These are phyloP conservation scores for Drosophila parthenogenetica DNA, from an alignment of 2,888 invertebrate genomes.

Conservation along the genomic window DNA sequence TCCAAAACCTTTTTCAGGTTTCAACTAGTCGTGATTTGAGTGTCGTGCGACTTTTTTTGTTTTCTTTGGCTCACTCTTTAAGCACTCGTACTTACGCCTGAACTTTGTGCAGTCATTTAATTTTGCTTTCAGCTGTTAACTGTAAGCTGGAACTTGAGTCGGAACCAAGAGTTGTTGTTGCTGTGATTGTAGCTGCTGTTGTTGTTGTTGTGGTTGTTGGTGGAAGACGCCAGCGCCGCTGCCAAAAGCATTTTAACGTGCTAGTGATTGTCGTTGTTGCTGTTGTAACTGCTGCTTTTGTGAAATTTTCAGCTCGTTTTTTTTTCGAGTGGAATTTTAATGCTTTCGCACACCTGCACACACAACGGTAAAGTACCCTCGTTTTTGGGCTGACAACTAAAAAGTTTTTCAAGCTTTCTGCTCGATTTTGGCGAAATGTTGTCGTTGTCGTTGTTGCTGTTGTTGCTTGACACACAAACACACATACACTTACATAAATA, in stretches of 20 bases:
- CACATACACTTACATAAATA: conserved; percentile 1
- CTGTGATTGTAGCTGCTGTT: background rate
- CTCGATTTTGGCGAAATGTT: conserved; percentile 55
- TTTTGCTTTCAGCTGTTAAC: conserved; percentile 71
- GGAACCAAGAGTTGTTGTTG: conserved; percentile 25
- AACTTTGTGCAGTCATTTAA: conserved; percentile 79
- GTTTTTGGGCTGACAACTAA: conserved; percentile 72
- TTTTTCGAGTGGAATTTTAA: conserved; percentile 77
- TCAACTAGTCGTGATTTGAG: conserved; percentile 75
- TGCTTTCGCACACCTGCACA: conserved; percentile 80
- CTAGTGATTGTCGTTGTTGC: conserved; percentile 29
- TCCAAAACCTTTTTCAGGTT: conserved; percentile 67
- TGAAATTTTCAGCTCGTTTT: conserved; percentile 60
- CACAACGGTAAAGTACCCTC: conserved; percentile 75
- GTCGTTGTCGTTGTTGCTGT: conserved; percentile 2
- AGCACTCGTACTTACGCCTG: conserved; percentile 65
- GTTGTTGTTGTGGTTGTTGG: conserved; percentile 26
- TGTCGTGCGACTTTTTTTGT: conserved; percentile 75
- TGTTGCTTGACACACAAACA: conserved; percentile 20
- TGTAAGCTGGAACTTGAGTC: conserved; percentile 59
- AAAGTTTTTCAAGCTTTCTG: conserved; percentile 59
- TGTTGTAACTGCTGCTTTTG: conserved; percentile 38
- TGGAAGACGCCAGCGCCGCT: conserved; percentile 52
- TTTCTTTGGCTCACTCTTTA: conserved; percentile 40
- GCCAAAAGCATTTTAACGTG: conserved; percentile 41